These are phyloP conservation scores for Pachliopta kotzebuea DNA, from an alignment of 2,888 invertebrate species.

Conservation along the genomic window DNA sequence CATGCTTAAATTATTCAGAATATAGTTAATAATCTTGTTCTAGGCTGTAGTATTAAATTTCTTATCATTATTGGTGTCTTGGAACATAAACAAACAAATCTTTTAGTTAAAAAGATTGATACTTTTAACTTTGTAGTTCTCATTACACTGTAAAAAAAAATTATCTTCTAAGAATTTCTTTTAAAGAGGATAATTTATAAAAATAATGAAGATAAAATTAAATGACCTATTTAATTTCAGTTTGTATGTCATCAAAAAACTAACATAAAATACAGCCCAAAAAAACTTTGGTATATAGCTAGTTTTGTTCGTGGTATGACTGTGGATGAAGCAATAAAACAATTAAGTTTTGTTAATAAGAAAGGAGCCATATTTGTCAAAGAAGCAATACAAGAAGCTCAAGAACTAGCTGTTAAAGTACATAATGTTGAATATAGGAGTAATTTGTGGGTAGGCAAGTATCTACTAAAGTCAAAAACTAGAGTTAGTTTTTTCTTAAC, in stretches of 20 bases:
- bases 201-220: background rate
- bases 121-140: too few species aligned
- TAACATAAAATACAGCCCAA: constrained; percentile 93
- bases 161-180: too few species aligned
- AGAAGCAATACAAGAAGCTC: constrained; percentile 93
- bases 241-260: constrained; percentile 92
- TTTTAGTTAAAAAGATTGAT: too few species aligned
- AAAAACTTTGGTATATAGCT: constrained; percentile 97
- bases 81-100: too few species aligned
- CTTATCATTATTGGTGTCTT: too few species aligned
- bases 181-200: too few species aligned
- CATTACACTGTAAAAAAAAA: too few species aligned
- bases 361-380: constrained; percentile 88
- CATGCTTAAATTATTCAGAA: background rate
- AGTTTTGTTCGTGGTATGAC: constrained; percentile 93
- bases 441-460: constrained; percentile 95
- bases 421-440: constrained; percentile 97
- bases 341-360: constrained; percentile 89
- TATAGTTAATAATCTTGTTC: too few species aligned
- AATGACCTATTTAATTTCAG: constrained; percentile 64
- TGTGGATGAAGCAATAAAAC: constrained; percentile 96
- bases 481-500: too few species aligned
- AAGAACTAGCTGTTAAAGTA: constrained; percentile 89
- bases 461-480: background rate
- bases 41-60: too few species aligned